Evolutionary conservation across 2,113 vertebrate species (phyloP).

Genomic region (Azemiops feae): DNA sequence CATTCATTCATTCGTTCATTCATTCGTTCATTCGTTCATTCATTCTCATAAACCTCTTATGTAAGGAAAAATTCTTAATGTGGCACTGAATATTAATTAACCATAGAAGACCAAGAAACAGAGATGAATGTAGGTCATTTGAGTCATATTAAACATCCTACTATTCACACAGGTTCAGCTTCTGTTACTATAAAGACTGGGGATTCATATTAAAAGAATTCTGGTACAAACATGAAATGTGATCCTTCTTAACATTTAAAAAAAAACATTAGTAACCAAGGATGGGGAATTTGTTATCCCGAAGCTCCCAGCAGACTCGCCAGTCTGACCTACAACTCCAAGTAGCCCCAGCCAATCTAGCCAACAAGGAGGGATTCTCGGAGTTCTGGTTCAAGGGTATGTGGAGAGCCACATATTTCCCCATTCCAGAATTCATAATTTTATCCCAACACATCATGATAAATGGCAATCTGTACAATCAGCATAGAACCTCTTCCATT

Average conservation of each 20-base stretch:
- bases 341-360: not conserved
- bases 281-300: not conserved
- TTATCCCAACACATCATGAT: not conserved
- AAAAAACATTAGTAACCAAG: not conserved
- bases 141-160: not conserved
- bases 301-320: not conserved
- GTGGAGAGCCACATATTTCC: not conserved
- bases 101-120: not conserved
- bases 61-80: rapidly evolving
- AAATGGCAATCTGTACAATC: not conserved
- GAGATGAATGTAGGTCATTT: not conserved
- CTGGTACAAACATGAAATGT: not conserved
- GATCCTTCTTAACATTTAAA: not conserved
- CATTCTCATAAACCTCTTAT: not conserved
- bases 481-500: not conserved
- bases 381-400: not conserved
- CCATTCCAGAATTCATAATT: not conserved
- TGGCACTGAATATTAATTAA: not conserved
- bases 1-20: not conserved
- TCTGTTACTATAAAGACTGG: not conserved
- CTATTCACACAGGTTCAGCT: too few species aligned
- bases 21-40: too few species aligned
- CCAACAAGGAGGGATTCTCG: not conserved
- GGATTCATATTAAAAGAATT: not conserved
- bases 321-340: not conserved